Evolutionary conservation across 64 coral and sea anemone species (phyloP).

Genomic region (Cladopsammia gracilis): DNA sequence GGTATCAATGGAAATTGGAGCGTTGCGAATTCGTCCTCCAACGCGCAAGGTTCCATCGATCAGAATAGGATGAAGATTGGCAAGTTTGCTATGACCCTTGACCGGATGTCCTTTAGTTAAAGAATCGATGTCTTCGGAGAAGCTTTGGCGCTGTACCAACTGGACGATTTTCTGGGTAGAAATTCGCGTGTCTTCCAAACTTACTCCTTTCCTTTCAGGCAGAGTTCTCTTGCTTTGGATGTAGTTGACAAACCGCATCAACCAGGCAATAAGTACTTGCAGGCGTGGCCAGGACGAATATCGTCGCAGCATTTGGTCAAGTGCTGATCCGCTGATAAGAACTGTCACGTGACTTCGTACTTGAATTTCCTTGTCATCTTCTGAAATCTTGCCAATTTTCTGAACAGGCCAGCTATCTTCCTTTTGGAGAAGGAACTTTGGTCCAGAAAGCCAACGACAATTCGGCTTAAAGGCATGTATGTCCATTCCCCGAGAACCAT

Average conservation of each 20-base stretch:
- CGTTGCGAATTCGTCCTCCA: not conserved
- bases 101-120: not conserved
- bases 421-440: constrained; percentile 3
- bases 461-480: not conserved
- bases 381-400: constrained; percentile 8
- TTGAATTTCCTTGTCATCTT: not conserved
- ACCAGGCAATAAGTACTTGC: not conserved
- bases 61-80: not conserved
- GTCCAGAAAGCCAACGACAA: constrained; percentile 12
- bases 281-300: not conserved
- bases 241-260: too few species aligned
- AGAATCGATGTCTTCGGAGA: not conserved
- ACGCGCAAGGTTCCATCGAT: not conserved
- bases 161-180: not conserved
- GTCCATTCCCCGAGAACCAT: not conserved
- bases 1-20: not conserved
- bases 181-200: not conserved
- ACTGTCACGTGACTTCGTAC: not conserved
- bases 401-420: constrained; percentile 14
- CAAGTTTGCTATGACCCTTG: not conserved
- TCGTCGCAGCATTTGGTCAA: too few species aligned
- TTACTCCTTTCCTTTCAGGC: not conserved
- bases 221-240: too few species aligned
- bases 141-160: not conserved
- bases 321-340: too few species aligned